Evolutionary conservation across 2,113 vertebrate species (phyloP).

Genomic region (Bujurquina vittata): DNA sequence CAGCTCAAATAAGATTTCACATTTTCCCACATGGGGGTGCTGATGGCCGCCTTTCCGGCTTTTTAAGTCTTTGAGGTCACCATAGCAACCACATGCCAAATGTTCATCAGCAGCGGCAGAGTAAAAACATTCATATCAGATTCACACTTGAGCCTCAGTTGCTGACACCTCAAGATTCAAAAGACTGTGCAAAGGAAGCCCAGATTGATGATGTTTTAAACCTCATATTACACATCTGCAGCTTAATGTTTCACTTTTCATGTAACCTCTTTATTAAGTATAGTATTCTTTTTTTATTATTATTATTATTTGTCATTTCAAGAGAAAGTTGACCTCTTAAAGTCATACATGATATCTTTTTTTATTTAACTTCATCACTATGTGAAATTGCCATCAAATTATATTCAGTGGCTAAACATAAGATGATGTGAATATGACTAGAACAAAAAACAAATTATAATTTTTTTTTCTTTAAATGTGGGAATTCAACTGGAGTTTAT

Average conservation of each 20-base stretch:
- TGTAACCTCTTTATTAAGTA: neutral
- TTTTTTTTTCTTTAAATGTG: neutral
- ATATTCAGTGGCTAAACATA: neutral
- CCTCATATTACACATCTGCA: neutral
- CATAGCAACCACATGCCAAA: conserved; percentile 34
- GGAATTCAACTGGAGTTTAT: neutral
- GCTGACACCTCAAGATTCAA: neutral
- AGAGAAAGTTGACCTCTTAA: neutral
- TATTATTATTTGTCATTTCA: neutral
- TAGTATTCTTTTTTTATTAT: neutral
- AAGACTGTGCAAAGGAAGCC: neutral
- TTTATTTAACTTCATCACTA: neutral
- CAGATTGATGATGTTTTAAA: neutral
- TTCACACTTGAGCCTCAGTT: conserved; percentile 22
- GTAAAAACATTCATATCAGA: conserved; percentile 15
- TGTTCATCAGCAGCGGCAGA: neutral
- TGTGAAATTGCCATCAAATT: neutral
- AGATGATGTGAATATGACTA: neutral
- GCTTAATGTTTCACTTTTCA: neutral
- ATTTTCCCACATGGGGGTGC: conserved; percentile 41
- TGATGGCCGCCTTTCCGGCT: neutral
- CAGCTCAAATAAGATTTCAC: neutral
- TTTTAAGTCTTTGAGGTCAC: neutral
- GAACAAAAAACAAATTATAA: neutral
- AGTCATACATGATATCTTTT: neutral